A percentile compares a stretch with the other conserved stretches of the same genome.
Evolutionary conservation across 2,888 invertebrate species (phyloP).

Genomic region (Panzeria rudis): DNA sequence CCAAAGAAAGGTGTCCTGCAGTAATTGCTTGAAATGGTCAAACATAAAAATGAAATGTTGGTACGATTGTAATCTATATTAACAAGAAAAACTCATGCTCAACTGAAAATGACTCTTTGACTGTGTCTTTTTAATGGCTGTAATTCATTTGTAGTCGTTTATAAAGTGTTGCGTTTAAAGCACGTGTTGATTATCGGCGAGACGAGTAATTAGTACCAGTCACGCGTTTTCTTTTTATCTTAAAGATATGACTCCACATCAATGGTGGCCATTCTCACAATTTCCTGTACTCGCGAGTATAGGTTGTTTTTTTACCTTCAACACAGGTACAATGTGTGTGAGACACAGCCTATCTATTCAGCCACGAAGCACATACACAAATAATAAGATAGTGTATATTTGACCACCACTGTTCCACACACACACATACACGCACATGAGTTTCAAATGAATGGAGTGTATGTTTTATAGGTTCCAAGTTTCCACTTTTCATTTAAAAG

Average conservation of each 20-base stretch:
- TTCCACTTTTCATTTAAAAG: conserved; percentile 13
- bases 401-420: too few relatives aligned
- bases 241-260: conserved; percentile 8
- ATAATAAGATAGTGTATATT: too few relatives aligned
- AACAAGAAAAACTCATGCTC: conserved; percentile 74
- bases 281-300: too few relatives aligned
- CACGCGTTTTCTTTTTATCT: conserved; percentile 75
- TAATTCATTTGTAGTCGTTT: conserved; percentile 55
- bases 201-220: conserved; percentile 81
- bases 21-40: conserved; percentile 19
- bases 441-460: not conserved
- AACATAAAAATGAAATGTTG: conserved; percentile 44
- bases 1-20: conserved; percentile 28
- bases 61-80: conserved; percentile 80
- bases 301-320: too few relatives aligned
- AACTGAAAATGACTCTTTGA: conserved; percentile 46
- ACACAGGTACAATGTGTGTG: too few relatives aligned
- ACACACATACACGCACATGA: not conserved
- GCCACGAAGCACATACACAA: too few relatives aligned
- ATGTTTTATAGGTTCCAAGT: conserved; percentile 31
- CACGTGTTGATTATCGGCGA: conserved; percentile 71
- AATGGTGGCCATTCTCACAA: too few relatives aligned
- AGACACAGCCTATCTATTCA: too few relatives aligned
- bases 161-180: conserved; percentile 52
- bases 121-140: conserved; percentile 59